Conservation (phyloP, 2,888 invertebrate species). For the Yponomeuta malinellus region DNA sequence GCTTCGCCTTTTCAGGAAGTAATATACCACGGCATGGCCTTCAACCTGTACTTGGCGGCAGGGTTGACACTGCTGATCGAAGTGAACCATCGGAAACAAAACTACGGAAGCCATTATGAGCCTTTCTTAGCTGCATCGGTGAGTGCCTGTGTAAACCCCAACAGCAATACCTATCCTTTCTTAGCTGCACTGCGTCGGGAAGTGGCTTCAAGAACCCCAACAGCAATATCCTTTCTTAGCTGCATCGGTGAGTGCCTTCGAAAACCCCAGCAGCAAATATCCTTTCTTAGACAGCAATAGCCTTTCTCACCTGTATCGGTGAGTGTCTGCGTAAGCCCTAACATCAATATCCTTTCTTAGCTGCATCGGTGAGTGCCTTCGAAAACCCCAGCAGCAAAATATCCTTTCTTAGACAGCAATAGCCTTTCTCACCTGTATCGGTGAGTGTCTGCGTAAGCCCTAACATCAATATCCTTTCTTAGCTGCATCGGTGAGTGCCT, state of each 20-base stretch:
- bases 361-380: no score
- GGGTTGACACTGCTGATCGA: conserved; percentile 81
- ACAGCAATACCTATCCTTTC: background rate
- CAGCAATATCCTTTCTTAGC: conserved; percentile 76
- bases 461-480: no score
- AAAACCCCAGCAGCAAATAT: background rate
- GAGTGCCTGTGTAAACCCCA: conserved; percentile 45
- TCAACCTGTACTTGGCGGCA: conserved; percentile 82
- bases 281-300: conserved; percentile 67
- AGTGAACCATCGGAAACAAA: conserved; percentile 70
- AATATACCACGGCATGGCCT: conserved; percentile 85
- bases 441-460: no score
- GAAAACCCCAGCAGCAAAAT: no score
- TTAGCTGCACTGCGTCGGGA: no score
- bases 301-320: no score
- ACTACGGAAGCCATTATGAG: conserved; percentile 77
- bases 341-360: no score
- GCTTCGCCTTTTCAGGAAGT: conserved; percentile 4
- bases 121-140: conserved; percentile 83
- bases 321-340: no score
- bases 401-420: no score
- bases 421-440: no score
- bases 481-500: no score
- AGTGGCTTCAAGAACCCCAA: no score
- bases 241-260: conserved; percentile 79